Percentiles rank a stretch among this genome's conserved stretches.
phyloP scores from a whole-genome alignment of 1,140 invertebrate species.

The Lepidostoma basale region DNA sequence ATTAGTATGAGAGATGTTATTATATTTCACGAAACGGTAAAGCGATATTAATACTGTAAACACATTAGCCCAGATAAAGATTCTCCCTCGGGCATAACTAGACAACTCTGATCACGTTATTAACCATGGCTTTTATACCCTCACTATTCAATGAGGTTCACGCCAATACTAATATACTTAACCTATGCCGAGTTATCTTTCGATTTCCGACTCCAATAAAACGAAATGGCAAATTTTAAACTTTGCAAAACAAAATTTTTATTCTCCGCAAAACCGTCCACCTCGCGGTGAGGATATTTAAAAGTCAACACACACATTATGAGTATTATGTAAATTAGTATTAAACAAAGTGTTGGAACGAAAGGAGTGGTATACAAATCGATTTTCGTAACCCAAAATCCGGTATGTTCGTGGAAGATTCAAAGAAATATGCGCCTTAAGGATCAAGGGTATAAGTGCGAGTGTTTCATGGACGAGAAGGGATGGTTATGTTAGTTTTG shows the following conservation, averaged over 20 bases:
- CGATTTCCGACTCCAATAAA: neutral
- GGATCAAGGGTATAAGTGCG: too few species aligned
- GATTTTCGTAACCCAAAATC: neutral
- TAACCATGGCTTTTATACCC: neutral
- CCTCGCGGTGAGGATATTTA: neutral
- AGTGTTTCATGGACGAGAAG: too few species aligned
- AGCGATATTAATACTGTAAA: neutral
- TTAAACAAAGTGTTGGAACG: neutral
- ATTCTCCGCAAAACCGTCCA: too few species aligned
- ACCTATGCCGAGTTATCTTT: neutral
- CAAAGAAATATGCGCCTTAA: too few species aligned
- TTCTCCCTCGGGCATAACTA: neutral
- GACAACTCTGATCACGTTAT: neutral
- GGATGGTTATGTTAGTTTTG: too few species aligned
- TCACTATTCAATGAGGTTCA: neutral
- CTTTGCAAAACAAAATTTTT: neutral
- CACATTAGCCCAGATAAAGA: slow-evolving; percentile 14
- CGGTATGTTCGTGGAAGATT: neutral
- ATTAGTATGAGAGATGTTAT: too few species aligned
- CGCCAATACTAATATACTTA: neutral
- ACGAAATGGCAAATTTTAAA: neutral
- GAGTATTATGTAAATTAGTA: slow-evolving; percentile 26
- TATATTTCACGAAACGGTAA: slow-evolving; percentile 4
- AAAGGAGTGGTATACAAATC: slow-evolving; percentile 4
- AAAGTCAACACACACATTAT: slow-evolving; percentile 12